Percentiles rank a stretch among this genome's conserved stretches.
phyloP scores from a whole-genome alignment of 2,888 invertebrate species.

The Nasonovia ribisnigri region DNA sequence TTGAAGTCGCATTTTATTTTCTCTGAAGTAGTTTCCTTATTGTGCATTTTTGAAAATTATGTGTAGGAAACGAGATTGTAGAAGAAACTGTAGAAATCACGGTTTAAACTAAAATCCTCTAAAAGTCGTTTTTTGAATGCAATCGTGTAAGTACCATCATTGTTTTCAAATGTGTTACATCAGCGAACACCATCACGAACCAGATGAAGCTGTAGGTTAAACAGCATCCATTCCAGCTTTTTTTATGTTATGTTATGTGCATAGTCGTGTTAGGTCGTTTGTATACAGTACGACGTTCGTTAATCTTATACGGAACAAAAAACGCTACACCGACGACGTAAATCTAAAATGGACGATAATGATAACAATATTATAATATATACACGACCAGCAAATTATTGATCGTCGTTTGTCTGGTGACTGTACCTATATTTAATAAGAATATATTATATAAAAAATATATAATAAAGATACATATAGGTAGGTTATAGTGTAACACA shows the following conservation, averaged over 20 bases:
- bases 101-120: neutral
- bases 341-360: neutral
- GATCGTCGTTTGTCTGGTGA: neutral
- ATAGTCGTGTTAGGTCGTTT: neutral
- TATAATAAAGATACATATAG: neutral
- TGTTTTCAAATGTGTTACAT: neutral
- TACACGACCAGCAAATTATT: neutral
- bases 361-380: slow-evolving; percentile 13
- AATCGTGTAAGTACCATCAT: neutral
- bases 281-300: neutral
- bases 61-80: neutral
- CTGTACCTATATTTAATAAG: neutral
- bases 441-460: neutral
- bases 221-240: neutral
- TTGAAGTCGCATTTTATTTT: neutral
- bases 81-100: neutral
- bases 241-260: neutral
- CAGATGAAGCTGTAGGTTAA: neutral
- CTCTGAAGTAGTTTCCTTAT: neutral
- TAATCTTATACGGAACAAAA: neutral
- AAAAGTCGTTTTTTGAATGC: neutral
- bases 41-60: neutral
- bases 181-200: neutral
- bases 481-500: neutral
- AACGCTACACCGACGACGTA: neutral